phyloP scores from a whole-genome alignment of 2,888 invertebrate species.

The Protonemura montana region DNA sequence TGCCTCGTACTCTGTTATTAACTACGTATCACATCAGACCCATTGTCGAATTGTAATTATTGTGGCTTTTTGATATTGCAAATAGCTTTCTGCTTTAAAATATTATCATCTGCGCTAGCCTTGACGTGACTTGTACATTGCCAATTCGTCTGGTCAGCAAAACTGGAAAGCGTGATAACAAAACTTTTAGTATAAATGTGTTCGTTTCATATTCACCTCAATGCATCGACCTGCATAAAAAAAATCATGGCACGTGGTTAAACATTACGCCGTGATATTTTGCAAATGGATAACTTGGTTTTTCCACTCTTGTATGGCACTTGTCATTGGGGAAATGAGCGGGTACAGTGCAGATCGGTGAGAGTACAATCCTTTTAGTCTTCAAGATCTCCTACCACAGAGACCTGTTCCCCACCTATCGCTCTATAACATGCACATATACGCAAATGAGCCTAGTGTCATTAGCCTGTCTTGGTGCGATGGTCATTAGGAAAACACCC shows the following conservation, averaged over 20 bases:
- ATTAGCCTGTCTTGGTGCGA: too few species aligned
- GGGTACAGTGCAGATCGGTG: background rate
- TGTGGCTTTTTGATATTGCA: constrained; percentile 34
- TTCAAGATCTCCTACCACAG: too few species aligned
- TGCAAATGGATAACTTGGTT: background rate
- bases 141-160: background rate
- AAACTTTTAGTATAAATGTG: background rate
- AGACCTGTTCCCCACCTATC: too few species aligned
- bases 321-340: background rate
- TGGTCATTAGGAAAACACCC: too few species aligned
- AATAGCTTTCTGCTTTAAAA: background rate
- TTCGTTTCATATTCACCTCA: constrained; percentile 31
- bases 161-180: background rate
- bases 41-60: constrained; percentile 30
- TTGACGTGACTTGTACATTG: constrained; percentile 16
- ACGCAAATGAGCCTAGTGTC: too few species aligned
- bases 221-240: constrained; percentile 17
- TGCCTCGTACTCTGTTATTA: constrained; percentile 30
- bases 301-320: background rate
- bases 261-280: background rate
- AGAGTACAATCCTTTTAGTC: background rate
- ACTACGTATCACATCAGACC: constrained; percentile 16
- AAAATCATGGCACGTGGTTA: background rate
- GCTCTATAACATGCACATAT: too few species aligned
- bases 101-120: constrained; percentile 10